Percentiles rank a stretch among this genome's conserved stretches.
phyloP scores from a whole-genome alignment of 2,888 invertebrate genomes.

The Hirtodrosophila alboralis region DNA sequence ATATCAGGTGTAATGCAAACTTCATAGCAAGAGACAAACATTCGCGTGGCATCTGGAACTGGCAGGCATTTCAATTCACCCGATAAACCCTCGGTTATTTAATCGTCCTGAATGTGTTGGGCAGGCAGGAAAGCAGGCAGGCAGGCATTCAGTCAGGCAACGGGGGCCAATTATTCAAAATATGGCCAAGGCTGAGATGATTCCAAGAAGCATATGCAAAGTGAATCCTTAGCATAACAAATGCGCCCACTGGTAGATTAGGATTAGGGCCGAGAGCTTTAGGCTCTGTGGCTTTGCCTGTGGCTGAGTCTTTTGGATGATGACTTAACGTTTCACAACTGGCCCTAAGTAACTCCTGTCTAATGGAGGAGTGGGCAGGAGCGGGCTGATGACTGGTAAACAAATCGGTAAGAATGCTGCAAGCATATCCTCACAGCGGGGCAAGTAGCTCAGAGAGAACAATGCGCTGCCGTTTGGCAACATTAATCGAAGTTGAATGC shows the following conservation, averaged over 20 bases:
- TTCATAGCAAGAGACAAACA: conserved; percentile 1
- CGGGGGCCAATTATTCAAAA: conserved; percentile 58
- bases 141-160: neutral
- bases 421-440: conserved; percentile 12
- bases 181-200: conserved; percentile 26
- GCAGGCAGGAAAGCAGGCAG: too few species aligned
- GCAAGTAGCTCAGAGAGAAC: conserved; percentile 13
- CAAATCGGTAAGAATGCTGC: conserved; percentile 47
- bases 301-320: conserved; percentile 13
- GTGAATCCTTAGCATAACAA: conserved; percentile 63
- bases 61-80: conserved; percentile 23
- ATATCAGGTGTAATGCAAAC: conserved; percentile 24
- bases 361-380: neutral
- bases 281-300: too few species aligned
- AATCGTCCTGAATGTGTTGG: neutral
- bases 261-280: conserved; percentile 29
- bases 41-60: conserved; percentile 28
- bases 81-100: conserved; percentile 9
- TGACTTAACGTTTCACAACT: conserved; percentile 48
- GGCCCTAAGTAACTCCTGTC: conserved; percentile 11
- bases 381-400: conserved; percentile 50
- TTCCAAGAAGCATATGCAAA: conserved; percentile 57
- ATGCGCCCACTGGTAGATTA: conserved; percentile 37
- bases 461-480: conserved; percentile 51
- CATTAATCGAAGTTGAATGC: conserved; percentile 70